Conservation (phyloP, 2,888 invertebrate species). For the Parelbella ahira region DNA sequence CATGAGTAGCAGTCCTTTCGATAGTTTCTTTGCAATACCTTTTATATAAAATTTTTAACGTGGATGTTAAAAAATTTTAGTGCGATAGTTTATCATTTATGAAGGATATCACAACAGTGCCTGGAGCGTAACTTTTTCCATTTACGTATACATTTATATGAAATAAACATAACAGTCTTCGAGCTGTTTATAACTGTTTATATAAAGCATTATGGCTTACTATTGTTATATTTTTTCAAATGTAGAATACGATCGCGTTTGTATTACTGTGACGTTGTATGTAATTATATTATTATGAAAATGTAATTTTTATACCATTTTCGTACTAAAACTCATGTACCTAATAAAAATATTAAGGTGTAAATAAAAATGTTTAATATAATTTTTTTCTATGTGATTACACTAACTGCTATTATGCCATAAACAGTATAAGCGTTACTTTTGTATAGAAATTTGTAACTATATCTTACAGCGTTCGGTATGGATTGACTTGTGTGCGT, state of each 20-base stretch:
- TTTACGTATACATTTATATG: constrained; percentile 34
- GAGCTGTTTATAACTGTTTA: constrained; percentile 62
- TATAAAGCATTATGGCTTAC: constrained; percentile 69
- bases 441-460: constrained; percentile 73
- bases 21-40: constrained; percentile 41
- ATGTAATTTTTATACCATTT: constrained; percentile 80
- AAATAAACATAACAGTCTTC: constrained; percentile 52
- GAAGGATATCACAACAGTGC: constrained; percentile 54
- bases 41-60: constrained; percentile 45
- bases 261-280: constrained; percentile 70
- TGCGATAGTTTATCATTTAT: constrained; percentile 34
- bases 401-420: constrained; percentile 72
- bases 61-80: constrained; percentile 43
- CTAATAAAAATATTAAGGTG: constrained; percentile 72
- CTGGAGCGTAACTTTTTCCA: constrained; percentile 61
- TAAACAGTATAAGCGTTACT: constrained; percentile 60
- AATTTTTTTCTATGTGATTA: constrained; percentile 74
- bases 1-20: constrained; percentile 59
- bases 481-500: constrained; percentile 77
- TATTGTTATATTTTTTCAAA: constrained; percentile 78
- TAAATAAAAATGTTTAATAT: constrained; percentile 74
- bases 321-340: constrained; percentile 78
- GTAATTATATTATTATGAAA: constrained; percentile 66
- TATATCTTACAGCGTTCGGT: constrained; percentile 64
- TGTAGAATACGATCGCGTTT: constrained; percentile 71